phyloP scores from a whole-genome alignment of 1,140 invertebrate species.

The Lithobius niger region DNA sequence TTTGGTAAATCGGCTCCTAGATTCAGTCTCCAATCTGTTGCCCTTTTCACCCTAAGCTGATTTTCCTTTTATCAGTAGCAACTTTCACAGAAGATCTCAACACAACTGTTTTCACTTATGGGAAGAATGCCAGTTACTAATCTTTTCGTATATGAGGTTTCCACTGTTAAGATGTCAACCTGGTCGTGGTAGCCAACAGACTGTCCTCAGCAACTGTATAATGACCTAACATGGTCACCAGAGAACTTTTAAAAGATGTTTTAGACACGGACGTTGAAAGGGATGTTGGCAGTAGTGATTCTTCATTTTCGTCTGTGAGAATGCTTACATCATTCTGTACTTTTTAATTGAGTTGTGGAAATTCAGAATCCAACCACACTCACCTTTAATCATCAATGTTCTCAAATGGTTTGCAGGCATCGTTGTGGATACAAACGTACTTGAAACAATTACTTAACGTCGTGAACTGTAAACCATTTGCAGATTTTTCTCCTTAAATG shows the following conservation, averaged over 20 bases:
- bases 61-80: too few relatives aligned
- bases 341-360: not conserved
- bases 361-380: not conserved
- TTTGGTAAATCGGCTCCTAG: too few relatives aligned
- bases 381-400: not conserved
- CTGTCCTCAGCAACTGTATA: not conserved
- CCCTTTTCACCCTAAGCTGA: too few relatives aligned
- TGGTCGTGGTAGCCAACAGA: not conserved
- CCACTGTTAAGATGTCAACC: not conserved
- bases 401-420: not conserved
- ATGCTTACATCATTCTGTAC: not conserved
- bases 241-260: not conserved
- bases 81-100: too few relatives aligned
- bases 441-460: not conserved
- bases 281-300: not conserved
- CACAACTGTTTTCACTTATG: too few relatives aligned
- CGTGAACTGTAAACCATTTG: not conserved
- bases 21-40: too few relatives aligned
- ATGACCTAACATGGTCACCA: not conserved
- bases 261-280: not conserved
- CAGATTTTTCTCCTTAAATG: not conserved
- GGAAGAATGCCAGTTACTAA: not conserved
- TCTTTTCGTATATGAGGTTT: not conserved
- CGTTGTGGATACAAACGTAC: not conserved
- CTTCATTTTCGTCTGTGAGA: not conserved